Percentiles rank a stretch among this genome's conserved stretches.
These are phyloP conservation scores for Spheniscus mendiculus DNA, from an alignment of 2,113 vertebrate genomes.

Conservation along the genomic window DNA sequence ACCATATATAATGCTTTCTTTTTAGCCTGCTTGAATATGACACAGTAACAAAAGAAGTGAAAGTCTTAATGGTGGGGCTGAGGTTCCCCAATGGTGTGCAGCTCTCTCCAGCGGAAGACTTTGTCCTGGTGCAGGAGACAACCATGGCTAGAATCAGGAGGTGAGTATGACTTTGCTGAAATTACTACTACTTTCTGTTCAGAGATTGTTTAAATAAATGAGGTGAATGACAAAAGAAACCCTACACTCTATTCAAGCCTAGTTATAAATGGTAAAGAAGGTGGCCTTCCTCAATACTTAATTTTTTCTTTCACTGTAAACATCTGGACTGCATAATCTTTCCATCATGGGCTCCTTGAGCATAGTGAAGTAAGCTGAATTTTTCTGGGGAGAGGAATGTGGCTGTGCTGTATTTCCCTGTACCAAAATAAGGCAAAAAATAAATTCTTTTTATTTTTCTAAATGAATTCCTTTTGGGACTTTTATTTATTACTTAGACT, in stretches of 20 bases:
- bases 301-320: neutral
- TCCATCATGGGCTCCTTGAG: neutral
- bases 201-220: neutral
- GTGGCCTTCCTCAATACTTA: neutral
- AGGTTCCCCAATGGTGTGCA: slow-evolving; percentile 95
- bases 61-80: slow-evolving; percentile 91
- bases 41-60: slow-evolving; percentile 83
- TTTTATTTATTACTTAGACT: neutral
- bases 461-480: neutral
- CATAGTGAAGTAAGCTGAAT: neutral
- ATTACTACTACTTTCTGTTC: neutral
- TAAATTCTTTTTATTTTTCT: fast-evolving
- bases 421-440: neutral
- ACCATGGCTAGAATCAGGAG: slow-evolving; percentile 95
- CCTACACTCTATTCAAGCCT: neutral
- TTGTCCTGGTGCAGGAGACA: slow-evolving; percentile 92
- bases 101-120: slow-evolving; percentile 91
- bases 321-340: neutral
- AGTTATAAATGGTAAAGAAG: neutral
- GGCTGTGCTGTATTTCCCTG: neutral
- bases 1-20: neutral
- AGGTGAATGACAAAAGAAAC: neutral
- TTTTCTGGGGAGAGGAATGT: neutral
- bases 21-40: slow-evolving; percentile 91
- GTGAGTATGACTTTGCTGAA: slow-evolving; percentile 44